Percentiles rank a stretch among this genome's conserved stretches.
These are phyloP conservation scores for Orthonychiurus folsomi DNA, from an alignment of 2,888 invertebrate genomes.

Conservation along the genomic window DNA sequence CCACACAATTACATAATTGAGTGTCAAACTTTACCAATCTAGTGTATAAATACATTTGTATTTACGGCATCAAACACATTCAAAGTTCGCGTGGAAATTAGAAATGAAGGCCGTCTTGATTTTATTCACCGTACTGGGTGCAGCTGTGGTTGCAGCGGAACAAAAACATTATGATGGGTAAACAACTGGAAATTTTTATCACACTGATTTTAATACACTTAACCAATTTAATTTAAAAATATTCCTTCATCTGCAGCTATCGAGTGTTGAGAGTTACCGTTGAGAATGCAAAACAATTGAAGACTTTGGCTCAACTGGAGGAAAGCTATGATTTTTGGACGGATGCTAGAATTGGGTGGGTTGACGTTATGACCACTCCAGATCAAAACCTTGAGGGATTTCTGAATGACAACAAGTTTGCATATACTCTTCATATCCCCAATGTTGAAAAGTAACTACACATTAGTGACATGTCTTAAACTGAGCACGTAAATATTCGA, in stretches of 20 bases:
- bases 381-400: constrained; percentile 47
- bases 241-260: constrained; percentile 22
- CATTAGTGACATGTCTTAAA: background rate
- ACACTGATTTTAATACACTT: background rate
- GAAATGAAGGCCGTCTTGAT: background rate
- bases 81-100: too few species aligned
- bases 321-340: constrained; percentile 54
- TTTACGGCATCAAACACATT: too few species aligned
- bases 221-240: background rate
- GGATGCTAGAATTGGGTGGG: constrained; percentile 46
- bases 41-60: too few species aligned
- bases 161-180: background rate
- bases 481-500: background rate
- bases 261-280: constrained; percentile 46
- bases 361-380: constrained; percentile 47
- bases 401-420: constrained; percentile 18
- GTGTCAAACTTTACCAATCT: too few species aligned
- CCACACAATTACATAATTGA: too few species aligned
- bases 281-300: constrained; percentile 46
- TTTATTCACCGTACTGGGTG: background rate
- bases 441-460: constrained; percentile 26
- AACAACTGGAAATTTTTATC: background rate
- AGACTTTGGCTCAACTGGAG: constrained; percentile 46
- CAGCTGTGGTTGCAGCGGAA: background rate
- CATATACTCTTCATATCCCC: constrained; percentile 20